Percentiles rank a stretch among this genome's conserved stretches.
phyloP scores from a whole-genome alignment of 2,797 vertebrate genomes.

The Saxicola maurus region DNA sequence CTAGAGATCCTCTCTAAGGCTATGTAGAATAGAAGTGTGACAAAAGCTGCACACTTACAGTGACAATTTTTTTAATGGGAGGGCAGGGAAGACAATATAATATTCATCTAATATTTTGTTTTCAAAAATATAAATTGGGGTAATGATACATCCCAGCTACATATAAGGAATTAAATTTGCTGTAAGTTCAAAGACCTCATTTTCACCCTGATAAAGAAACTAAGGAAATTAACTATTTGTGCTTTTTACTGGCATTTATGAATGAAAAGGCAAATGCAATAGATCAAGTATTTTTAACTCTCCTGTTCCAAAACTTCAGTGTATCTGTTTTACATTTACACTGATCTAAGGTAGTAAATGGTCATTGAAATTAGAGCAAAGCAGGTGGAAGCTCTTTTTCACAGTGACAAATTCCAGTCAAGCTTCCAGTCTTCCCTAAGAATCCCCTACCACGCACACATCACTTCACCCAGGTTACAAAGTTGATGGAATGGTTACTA shows the following conservation, averaged over 20 bases:
- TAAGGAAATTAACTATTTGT: not conserved
- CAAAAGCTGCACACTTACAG: not conserved
- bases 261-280: not conserved
- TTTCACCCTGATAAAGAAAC: not conserved
- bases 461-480: conserved; percentile 92
- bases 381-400: not conserved
- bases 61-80: not conserved
- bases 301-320: not conserved
- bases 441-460: conserved; percentile 80
- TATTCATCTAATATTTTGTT: not conserved
- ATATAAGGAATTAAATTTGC: not conserved
- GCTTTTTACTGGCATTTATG: not conserved
- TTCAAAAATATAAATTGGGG: not conserved
- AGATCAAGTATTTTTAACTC: not conserved
- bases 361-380: not conserved
- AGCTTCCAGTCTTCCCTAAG: not conserved
- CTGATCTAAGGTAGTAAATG: not conserved
- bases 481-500: conserved; percentile 93
- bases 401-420: not conserved
- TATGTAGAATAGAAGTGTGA: not conserved
- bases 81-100: not conserved
- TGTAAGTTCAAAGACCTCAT: not conserved
- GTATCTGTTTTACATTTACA: not conserved
- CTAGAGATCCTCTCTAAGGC: not conserved
- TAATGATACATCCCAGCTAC: not conserved